Base-by-base conservation (phyloP, 2,888 invertebrate species). In the Aspidiotus destructor region DNA sequence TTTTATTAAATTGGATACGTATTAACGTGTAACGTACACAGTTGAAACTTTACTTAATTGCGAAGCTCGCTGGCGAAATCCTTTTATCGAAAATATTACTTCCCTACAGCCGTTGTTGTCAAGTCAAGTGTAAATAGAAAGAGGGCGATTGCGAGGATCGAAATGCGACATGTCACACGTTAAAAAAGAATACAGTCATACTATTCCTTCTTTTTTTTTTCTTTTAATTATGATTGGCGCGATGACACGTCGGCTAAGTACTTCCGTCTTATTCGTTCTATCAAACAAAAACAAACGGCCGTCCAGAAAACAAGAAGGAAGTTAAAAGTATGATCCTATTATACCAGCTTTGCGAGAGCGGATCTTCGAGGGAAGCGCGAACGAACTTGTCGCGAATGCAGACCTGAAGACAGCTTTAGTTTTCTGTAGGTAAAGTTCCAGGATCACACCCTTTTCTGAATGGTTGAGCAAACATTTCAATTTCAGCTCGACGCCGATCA, bases 131-230 rank as follows among this genome's bases (percentile, higher is more conserved):
- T 48, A 48, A 28, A 48, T n/a, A 48, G 48, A 48, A 48, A 11
- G 48, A 48, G 48, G 48, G 48, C n/a, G 48, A 48, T n/a, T 11
- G 48, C n/a, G 10, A 48, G n/a, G n/a, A 48, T 3, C 48, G 6
- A 48, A 48, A 48, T 48, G 48, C n/a, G 48, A 48, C 48, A 48
- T 48, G 48, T 48, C 48, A n/a, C 48, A n/a, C n/a, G 48, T 13
- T 48, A 48, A 48, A 48, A 48, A 48, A 48, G n/a, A n/a, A 13
- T n/a, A n/a, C 48, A 13, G 11, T 48, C 48, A 11, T n/a, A n/a
- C 48, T 48, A 13, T 48, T 48, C 10, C 10, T 48, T 48, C 10
- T 48, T 11, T 13, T 48, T 48, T 48, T 48, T 48, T n/a, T 48
- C 11, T 48, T 48, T 28, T 28, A 28, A 28, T 28, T 28, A 28